These are phyloP conservation scores for Synergus japonicus DNA, from an alignment of 2,888 invertebrate species.

Conservation along the genomic window DNA sequence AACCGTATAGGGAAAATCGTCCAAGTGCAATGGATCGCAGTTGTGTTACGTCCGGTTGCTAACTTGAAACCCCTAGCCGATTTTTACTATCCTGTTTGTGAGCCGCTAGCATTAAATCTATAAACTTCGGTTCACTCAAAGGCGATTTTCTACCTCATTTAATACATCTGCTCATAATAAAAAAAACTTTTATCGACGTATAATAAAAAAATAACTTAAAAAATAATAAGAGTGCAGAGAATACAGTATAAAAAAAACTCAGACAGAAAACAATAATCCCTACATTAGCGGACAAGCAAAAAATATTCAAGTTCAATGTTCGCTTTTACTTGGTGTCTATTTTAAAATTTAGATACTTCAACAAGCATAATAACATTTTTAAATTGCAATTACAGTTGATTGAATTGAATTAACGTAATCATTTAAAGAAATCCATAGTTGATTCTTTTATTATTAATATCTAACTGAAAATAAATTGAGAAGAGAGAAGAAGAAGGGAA, in stretches of 20 bases:
- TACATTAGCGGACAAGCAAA: not conserved
- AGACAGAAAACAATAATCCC: not conserved
- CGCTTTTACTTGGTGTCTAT: too few species aligned
- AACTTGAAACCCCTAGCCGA: not conserved
- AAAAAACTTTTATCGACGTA: not conserved
- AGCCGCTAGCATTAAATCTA: slow-evolving; percentile 12
- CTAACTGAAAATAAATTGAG: too few species aligned
- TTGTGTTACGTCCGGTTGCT: slow-evolving; percentile 1
- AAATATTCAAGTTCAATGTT: too few species aligned
- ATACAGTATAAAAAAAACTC: not conserved
- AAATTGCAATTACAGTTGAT: too few species aligned
- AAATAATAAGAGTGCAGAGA: slow-evolving; percentile 1
- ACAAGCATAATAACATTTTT: too few species aligned
- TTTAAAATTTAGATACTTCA: too few species aligned
- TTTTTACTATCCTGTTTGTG: slow-evolving; percentile 22
- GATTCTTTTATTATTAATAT: too few species aligned
- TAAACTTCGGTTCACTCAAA: slow-evolving; percentile 6
- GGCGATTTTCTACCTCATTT: slow-evolving; percentile 23
- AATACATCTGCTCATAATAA: not conserved
- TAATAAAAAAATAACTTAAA: slow-evolving; percentile 8
- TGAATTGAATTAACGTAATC: too few species aligned
- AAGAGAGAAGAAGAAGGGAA: too few species aligned
- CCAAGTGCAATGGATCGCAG: slow-evolving; percentile 8
- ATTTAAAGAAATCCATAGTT: too few species aligned
- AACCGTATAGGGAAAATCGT: not conserved